phyloP scores from a whole-genome alignment of 2,888 invertebrate genomes.

The Tanypteryx hageni region DNA sequence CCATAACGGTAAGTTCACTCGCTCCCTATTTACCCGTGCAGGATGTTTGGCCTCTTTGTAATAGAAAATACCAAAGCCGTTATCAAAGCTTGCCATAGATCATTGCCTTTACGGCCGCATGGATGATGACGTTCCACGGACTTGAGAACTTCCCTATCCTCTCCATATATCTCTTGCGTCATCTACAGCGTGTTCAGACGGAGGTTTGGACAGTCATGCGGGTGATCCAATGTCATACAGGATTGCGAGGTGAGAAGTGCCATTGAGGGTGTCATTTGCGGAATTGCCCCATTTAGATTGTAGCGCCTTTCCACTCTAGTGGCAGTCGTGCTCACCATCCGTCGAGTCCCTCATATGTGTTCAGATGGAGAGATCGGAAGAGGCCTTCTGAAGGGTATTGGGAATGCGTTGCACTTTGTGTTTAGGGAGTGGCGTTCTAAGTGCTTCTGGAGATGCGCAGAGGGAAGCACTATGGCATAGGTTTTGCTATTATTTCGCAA shows the following conservation, averaged over 20 bases:
- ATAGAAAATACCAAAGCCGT: background rate
- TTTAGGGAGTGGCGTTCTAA: too few species aligned
- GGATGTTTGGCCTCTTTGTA: background rate
- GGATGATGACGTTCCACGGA: background rate
- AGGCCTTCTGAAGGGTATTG: background rate
- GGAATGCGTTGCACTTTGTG: too few species aligned
- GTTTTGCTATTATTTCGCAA: too few species aligned
- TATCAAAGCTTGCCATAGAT: background rate
- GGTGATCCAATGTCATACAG: background rate
- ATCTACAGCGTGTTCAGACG: too few species aligned
- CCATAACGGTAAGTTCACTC: too few species aligned
- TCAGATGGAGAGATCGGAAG: background rate
- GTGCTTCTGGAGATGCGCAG: too few species aligned
- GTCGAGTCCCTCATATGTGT: too few species aligned
- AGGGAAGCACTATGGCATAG: too few species aligned
- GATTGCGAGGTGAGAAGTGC: background rate
- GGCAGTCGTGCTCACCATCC: background rate
- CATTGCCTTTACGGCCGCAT: background rate
- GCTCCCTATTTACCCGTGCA: too few species aligned
- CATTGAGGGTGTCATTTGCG: constrained; percentile 13
- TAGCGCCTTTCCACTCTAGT: background rate
- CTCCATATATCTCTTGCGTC: background rate
- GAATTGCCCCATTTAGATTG: background rate
- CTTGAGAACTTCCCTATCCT: background rate
- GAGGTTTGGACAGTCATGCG: too few species aligned